These are phyloP conservation scores for Steinernema khuongi DNA, from an alignment of 1,140 invertebrate genomes.

Conservation along the genomic window DNA sequence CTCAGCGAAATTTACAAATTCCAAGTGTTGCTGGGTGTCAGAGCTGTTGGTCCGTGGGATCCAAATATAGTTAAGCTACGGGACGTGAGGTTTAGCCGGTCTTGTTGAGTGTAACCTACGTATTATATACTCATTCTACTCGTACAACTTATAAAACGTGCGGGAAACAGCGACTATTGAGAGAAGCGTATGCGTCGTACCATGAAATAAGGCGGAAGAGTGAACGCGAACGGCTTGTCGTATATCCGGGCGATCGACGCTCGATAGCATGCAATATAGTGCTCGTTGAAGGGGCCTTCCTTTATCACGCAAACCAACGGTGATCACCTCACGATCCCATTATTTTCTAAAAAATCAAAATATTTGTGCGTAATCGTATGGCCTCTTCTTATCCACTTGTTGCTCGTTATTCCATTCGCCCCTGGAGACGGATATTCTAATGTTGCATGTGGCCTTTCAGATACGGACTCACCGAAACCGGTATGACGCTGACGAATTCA, in stretches of 20 bases:
- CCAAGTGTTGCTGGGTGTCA: no score
- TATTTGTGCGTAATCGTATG: slow-evolving; percentile 1
- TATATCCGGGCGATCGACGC: not conserved
- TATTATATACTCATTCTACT: no score
- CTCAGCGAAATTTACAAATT: no score
- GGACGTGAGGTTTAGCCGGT: no score
- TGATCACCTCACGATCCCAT: not conserved
- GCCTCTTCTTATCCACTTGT: not conserved
- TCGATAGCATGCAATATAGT: not conserved
- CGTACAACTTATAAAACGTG: not conserved
- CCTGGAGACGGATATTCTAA: not conserved
- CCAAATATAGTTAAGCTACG: no score
- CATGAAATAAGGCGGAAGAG: not conserved
- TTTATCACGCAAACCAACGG: not conserved
- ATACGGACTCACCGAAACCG: not conserved
- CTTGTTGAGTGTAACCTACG: no score
- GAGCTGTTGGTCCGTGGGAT: no score
- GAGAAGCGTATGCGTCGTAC: not conserved
- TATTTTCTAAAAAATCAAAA: not conserved
- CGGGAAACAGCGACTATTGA: not conserved
- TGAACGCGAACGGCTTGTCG: not conserved
- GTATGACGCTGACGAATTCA: not conserved
- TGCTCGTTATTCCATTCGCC: not conserved
- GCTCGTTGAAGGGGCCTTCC: not conserved
- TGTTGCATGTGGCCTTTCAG: not conserved